A percentile compares a stretch with the other conserved stretches of the same genome.
phyloP scores from a whole-genome alignment of 2,113 vertebrate species.

The Cyphomyrus discorhynchus region DNA sequence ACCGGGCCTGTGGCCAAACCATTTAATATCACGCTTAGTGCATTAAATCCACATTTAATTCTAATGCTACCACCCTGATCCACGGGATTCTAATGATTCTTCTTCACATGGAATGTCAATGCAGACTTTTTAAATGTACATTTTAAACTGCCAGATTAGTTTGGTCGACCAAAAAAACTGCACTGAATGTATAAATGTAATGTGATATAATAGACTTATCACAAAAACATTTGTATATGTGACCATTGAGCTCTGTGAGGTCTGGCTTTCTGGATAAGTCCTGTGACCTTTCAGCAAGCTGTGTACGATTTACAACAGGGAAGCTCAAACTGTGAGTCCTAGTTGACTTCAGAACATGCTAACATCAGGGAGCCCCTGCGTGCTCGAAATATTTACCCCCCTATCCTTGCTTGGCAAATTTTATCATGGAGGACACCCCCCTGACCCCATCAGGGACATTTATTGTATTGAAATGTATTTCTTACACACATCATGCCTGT shows the following conservation, averaged over 20 bases:
- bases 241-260: neutral
- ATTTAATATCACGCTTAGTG: constrained; percentile 43
- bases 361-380: neutral
- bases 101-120: neutral
- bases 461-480: neutral
- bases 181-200: neutral
- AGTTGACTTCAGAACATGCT: neutral
- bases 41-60: constrained; percentile 39
- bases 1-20: constrained; percentile 25
- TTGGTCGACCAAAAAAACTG: neutral
- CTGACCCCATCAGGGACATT: neutral
- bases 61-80: constrained; percentile 24
- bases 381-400: neutral
- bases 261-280: neutral
- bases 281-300: neutral
- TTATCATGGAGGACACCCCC: neutral
- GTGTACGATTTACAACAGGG: neutral
- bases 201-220: neutral
- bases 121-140: neutral
- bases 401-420: neutral
- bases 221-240: neutral
- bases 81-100: constrained; percentile 29
- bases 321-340: neutral
- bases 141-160: neutral
- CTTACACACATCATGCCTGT: neutral